Evolutionary conservation across 2,888 invertebrate species (phyloP), one percentile per base, ranked within the genome.

Genomic region (Calameuta pallipes): DNA sequence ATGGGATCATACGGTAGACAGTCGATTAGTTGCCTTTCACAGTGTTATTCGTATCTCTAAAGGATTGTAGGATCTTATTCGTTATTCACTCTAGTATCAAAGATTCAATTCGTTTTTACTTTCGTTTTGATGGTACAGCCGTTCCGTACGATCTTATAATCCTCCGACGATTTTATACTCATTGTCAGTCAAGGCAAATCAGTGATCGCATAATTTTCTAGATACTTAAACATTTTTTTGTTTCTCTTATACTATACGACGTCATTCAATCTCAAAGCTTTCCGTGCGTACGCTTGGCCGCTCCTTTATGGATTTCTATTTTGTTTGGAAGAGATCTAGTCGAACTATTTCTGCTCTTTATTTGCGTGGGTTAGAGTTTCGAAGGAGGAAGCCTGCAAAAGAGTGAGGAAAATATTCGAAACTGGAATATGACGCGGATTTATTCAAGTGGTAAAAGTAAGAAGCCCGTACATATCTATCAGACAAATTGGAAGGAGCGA

Each of bases 111-210:
- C 2, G 9, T 23, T 23, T 56, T 56, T 56, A 56, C 56, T 56
- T 56, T 56, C 56, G 23, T 23, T 56, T 56, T 56, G 23, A 9
- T 9, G 9, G 23, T 56, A 23, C 23, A 56, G 2, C 23, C 23
- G 56, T 6, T 56, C 2, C 23, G 23, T 23, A 15, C 15, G 56
- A 56, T 56, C 9, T 56, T 56, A 56, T 56, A 23, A 56, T 56
- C 56, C 56, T 56, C 23, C 9, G 56, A 56, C 23, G 56, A 56
- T 9, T 56, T 23, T 56, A 56, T 56, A 56, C 56, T 56, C 37
- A 37, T 15, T 13, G 12, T 71, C 56, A 73, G 78, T 37, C 41
- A 78, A 78, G 78, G 78, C 78, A 78, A 78, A 78, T 78, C 56
- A 78, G 78, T 76, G 78, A 76, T 75, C 73, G 56, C 75, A 73